A percentile compares a stretch with the other conserved stretches of the same genome.
These are phyloP conservation scores for Spinus olivaceus DNA, from an alignment of 2,797 vertebrate genomes.

Conservation along the genomic window DNA sequence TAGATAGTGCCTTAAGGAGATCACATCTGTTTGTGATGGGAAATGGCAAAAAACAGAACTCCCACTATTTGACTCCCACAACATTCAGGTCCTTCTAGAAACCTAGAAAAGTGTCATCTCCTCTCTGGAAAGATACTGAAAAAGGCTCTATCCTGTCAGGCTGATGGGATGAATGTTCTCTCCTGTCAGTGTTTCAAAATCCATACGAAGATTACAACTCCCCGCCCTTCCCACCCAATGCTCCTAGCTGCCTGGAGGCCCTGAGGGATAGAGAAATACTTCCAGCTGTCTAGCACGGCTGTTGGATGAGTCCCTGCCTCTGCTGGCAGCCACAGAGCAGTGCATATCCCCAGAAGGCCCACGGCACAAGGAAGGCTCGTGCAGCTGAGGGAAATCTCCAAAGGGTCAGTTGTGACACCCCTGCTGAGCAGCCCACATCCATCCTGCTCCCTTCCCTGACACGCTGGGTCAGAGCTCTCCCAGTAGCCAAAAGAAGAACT, in stretches of 20 bases:
- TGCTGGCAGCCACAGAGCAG: not conserved
- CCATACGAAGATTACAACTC: not conserved
- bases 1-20: not conserved
- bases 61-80: not conserved
- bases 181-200: not conserved
- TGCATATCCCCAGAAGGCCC: not conserved
- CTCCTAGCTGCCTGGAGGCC: not conserved
- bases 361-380: not conserved
- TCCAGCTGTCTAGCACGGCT: not conserved
- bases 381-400: not conserved
- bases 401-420: not conserved
- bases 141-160: not conserved
- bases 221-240: not conserved
- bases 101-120: not conserved
- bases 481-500: not conserved
- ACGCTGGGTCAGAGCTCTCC: not conserved
- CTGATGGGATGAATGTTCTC: not conserved
- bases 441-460: not conserved
- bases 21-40: accelerated
- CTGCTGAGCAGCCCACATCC: not conserved
- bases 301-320: not conserved
- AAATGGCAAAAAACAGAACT: not conserved
- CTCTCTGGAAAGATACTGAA: not conserved
- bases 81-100: not conserved
- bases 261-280: not conserved